Evolutionary conservation across 35 echinoderm and acorn worm genomes (phyloP).

Genomic region (Apostichopus parvimensis): DNA sequence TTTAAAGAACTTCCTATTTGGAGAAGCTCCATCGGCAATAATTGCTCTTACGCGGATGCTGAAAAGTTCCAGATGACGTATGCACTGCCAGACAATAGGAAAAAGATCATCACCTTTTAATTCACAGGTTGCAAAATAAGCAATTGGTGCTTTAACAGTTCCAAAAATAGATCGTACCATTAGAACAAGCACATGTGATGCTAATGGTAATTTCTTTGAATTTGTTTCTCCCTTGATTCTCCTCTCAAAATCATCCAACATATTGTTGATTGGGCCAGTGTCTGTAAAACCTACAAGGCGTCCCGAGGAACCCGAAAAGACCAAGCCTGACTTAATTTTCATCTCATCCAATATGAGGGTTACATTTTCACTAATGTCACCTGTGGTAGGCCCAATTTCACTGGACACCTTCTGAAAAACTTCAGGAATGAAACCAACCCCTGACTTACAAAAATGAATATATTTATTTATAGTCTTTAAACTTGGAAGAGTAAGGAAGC

Average conservation of each 20-base stretch:
- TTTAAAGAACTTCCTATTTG: slow-evolving; percentile 26
- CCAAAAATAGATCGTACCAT: slow-evolving; percentile 35
- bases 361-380: neutral
- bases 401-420: neutral
- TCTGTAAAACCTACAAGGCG: slow-evolving; percentile 41
- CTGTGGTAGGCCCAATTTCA: neutral
- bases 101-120: too few species aligned
- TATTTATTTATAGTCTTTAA: slow-evolving; percentile 6
- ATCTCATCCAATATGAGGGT: slow-evolving; percentile 55
- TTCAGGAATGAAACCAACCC: neutral
- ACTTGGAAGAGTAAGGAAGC: neutral
- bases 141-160: neutral
- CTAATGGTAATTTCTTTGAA: neutral
- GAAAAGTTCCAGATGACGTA: neutral
- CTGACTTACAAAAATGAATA: neutral
- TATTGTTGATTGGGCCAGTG: slow-evolving; percentile 21
- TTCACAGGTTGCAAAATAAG: neutral
- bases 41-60: neutral
- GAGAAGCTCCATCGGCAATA: slow-evolving; percentile 32
- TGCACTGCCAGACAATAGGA: too few species aligned
- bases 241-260: slow-evolving; percentile 34
- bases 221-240: neutral
- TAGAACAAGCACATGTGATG: slow-evolving; percentile 15
- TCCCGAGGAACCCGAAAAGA: slow-evolving; percentile 7
- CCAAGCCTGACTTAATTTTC: slow-evolving; percentile 48